Percentiles rank a stretch among this genome's conserved stretches.
Conservation (phyloP, 2,797 vertebrate genomes). For the Pseudomugil tenellus region DNA sequence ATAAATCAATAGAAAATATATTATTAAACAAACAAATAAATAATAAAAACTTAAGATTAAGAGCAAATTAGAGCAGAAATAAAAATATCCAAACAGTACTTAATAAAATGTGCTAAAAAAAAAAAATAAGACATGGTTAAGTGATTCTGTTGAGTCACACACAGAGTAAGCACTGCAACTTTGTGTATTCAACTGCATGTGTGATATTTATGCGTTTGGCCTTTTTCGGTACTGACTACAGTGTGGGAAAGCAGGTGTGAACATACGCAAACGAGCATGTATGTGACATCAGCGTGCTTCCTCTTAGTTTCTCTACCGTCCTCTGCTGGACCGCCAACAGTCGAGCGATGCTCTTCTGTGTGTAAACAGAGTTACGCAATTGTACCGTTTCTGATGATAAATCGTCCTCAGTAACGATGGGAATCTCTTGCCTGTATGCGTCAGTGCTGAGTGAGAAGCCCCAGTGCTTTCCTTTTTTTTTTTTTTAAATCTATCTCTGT, state of each 20-base stretch:
- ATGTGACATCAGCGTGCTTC: slow-evolving; percentile 27
- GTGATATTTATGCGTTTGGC: slow-evolving; percentile 22
- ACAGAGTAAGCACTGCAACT: neutral
- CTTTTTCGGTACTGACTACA: neutral
- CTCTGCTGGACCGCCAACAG: slow-evolving; percentile 20
- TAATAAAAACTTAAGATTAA: no score
- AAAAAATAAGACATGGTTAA: no score
- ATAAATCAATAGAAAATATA: no score
- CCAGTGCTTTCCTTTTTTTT: slow-evolving; percentile 14
- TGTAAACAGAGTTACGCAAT: slow-evolving; percentile 76
- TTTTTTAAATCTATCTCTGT: neutral
- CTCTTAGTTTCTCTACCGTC: slow-evolving; percentile 4
- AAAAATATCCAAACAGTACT: no score
- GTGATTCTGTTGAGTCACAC: slow-evolving; percentile 3
- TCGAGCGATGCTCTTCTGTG: slow-evolving; percentile 3
- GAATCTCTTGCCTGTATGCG: slow-evolving; percentile 48
- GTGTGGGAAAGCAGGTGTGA: neutral
- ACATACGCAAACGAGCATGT: neutral
- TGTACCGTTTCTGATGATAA: slow-evolving; percentile 58
- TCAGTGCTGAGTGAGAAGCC: slow-evolving; percentile 48
- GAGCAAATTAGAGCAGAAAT: no score
- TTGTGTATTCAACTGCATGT: slow-evolving; percentile 12
- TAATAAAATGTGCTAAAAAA: no score
- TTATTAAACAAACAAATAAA: no score
- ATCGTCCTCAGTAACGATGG: slow-evolving; percentile 37